Percentiles rank a stretch among this genome's conserved stretches.
Conservation (phyloP, 2,888 invertebrate species). For the Orgyia antiqua region DNA sequence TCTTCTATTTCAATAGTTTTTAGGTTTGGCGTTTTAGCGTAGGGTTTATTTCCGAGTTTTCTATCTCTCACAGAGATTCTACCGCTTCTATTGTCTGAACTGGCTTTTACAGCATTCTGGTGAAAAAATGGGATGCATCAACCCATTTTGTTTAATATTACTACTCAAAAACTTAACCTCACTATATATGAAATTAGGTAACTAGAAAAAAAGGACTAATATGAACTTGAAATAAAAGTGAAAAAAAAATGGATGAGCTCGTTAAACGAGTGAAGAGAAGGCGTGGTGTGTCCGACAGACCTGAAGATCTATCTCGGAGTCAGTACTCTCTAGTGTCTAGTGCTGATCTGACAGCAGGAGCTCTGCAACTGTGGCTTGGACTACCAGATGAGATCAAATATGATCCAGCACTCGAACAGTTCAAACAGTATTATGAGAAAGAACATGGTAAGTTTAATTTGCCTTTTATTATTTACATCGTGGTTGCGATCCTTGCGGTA, state of each 20-base stretch:
- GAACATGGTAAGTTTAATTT: slow-evolving; percentile 64
- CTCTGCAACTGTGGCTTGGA: slow-evolving; percentile 81
- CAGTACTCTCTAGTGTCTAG: slow-evolving; percentile 69
- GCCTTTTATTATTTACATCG: background rate
- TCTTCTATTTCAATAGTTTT: no score
- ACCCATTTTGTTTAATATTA: no score
- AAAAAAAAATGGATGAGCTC: slow-evolving; percentile 44
- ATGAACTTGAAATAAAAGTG: no score
- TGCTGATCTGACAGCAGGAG: slow-evolving; percentile 76
- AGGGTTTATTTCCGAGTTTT: no score
- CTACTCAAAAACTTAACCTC: no score
- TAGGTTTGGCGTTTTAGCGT: no score
- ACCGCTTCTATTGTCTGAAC: no score
- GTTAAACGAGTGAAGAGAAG: slow-evolving; percentile 45
- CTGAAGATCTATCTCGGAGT: slow-evolving; percentile 64
- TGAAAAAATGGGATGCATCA: no score
- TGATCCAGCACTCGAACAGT: slow-evolving; percentile 81
- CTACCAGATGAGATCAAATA: slow-evolving; percentile 81
- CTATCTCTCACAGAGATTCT: no score
- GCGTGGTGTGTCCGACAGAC: slow-evolving; percentile 46
- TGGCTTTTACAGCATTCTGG: no score
- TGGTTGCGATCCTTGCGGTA: background rate
- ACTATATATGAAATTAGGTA: no score
- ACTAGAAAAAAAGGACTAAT: no score
- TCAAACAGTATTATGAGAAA: slow-evolving; percentile 73